Percentiles rank a stretch among this genome's conserved stretches.
Conservation (phyloP, 2,113 vertebrate genomes). For the Ochotona princeps region DNA sequence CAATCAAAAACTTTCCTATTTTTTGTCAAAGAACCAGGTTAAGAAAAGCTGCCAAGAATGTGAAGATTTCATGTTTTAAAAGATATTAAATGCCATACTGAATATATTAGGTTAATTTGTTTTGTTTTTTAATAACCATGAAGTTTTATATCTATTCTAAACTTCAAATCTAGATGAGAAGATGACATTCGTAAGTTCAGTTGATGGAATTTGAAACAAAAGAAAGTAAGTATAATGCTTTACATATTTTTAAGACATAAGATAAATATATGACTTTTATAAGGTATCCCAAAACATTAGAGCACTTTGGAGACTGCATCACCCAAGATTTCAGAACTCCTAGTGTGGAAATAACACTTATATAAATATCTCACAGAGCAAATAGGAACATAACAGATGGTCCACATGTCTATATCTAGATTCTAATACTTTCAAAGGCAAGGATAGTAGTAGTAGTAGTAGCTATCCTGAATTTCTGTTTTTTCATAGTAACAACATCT, state of each 20-base stretch:
- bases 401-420: neutral
- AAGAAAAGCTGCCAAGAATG: neutral
- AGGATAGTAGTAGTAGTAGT: neutral
- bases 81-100: neutral
- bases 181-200: conserved; percentile 39
- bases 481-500: neutral
- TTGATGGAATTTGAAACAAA: conserved; percentile 28
- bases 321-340: neutral
- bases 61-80: neutral
- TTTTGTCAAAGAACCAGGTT: neutral
- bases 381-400: neutral
- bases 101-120: conserved; percentile 17
- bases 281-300: conserved; percentile 27
- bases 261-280: neutral
- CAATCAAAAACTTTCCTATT: neutral
- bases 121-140: conserved; percentile 51
- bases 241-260: neutral
- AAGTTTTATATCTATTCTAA: conserved; percentile 40
- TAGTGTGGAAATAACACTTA: neutral
- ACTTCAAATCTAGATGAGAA: neutral
- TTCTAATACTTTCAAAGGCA: neutral
- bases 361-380: neutral
- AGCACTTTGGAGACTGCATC: neutral
- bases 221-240: neutral
- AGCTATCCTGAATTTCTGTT: neutral